Evolutionary conservation across 2,888 invertebrate species (phyloP), one percentile per base, ranked within the genome.

Genomic region (Eurytoma californica): DNA sequence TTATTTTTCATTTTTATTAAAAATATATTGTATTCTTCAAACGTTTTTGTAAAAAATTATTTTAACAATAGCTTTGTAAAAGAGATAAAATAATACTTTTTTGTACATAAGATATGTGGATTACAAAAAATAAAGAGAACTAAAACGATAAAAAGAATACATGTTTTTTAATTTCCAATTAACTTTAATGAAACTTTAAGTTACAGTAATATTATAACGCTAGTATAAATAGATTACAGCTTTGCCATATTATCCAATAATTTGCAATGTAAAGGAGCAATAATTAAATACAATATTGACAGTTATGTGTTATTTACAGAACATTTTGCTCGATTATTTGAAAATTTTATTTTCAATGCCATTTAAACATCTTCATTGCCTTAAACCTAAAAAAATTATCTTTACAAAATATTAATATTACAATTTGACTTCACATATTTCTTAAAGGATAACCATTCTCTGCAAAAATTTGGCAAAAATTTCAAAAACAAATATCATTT

Each of bases 221-320:
- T 78, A 84, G 79, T 83, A 85, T 86, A 87, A 86, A 86, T 86
- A 87, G 83, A 84, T 81, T 81, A 81, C 75, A 83, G 81, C 83
- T 83, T 83, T 83, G 81, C 80, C 76, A 79, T 82, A 82, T 83
- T 83, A 84, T 84, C 81, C 73, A 30, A 63, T 77, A 81, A 68
- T 74, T 83, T 84, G 68, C 80, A 82, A 76, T 79, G 73, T 77
- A 79, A 81, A 73, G 79, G 80, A 75, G 60, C 58, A 83, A 83
- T 83, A 84, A 85, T 85, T 85, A 86, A 87, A 84, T 86, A 87
- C 86, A 86, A 79, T 85, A 84, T 84, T 83, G 84, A 87, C 84
- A 85, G 81, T 79, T 73, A 76, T 80, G 82, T 80, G 79, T 73
- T 87, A 87, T 87, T 82, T 86, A 87, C 86, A 86, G 70, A 81